These are phyloP conservation scores for Ailurus styani DNA, from an alignment of 2,113 vertebrate genomes.

Conservation along the genomic window DNA sequence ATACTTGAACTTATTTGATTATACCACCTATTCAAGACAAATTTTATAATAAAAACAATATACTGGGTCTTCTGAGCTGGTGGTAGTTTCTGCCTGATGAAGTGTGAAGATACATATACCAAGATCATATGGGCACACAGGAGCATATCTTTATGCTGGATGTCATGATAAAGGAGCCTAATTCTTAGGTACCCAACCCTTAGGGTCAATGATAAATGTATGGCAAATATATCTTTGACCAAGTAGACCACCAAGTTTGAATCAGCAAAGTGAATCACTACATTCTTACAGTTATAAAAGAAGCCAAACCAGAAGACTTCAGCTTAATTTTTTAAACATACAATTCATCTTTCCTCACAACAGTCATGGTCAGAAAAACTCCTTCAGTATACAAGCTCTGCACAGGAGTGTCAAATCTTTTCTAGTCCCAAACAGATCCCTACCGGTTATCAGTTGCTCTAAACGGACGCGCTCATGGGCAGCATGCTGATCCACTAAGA, in stretches of 20 bases:
- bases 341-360: not conserved
- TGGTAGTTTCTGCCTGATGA: not conserved
- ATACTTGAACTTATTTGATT: not conserved
- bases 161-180: not conserved
- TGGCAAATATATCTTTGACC: not conserved
- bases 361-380: not conserved
- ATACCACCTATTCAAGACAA: not conserved
- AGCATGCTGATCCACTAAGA: constrained; percentile 97
- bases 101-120: not conserved
- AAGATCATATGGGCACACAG: not conserved
- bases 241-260: not conserved
- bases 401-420: not conserved
- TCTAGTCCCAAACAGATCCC: not conserved
- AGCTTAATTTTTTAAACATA: not conserved
- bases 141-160: not conserved
- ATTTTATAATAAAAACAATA: constrained; percentile 16
- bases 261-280: not conserved
- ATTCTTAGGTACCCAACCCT: not conserved
- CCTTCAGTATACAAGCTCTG: not conserved
- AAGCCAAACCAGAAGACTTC: not conserved
- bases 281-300: not conserved
- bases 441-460: constrained; percentile 93
- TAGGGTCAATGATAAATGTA: not conserved
- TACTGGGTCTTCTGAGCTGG: not conserved
- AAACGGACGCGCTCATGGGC: constrained; percentile 95